A percentile compares a stretch with the other conserved stretches of the same genome.
These are phyloP conservation scores for Bellardia bayeri DNA, from an alignment of 2,888 invertebrate species.

Conservation along the genomic window DNA sequence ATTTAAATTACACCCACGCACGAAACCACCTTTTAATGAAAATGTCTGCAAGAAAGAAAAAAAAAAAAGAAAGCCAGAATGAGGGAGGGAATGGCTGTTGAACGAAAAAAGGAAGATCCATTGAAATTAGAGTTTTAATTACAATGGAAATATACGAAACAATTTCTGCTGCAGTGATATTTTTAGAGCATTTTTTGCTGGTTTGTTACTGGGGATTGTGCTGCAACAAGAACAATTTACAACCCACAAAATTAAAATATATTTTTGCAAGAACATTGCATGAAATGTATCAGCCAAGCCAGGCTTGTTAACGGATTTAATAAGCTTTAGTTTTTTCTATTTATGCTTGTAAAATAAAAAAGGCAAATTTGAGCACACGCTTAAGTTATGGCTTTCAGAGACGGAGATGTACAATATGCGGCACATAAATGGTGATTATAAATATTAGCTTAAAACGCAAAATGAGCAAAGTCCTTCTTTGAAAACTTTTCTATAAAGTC, in stretches of 20 bases:
- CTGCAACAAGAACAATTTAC: conserved; percentile 16
- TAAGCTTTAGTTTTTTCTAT: conserved; percentile 15
- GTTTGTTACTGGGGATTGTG: background rate
- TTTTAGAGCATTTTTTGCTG: conserved; percentile 27
- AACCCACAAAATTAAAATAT: conserved; percentile 49
- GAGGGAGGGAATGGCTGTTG: background rate
- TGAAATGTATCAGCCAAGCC: conserved; percentile 26
- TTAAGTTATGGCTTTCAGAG: conserved; percentile 11
- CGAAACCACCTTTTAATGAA: conserved; percentile 53
- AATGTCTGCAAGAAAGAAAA: background rate
- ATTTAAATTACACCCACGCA: conserved; percentile 71
- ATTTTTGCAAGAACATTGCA: conserved; percentile 29
- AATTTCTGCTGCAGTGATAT: conserved; percentile 29
- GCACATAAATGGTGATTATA: background rate
- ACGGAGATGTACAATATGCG: background rate
- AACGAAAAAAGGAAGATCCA: background rate
- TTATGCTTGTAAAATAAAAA: conserved; percentile 16
- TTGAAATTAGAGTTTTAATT: conserved; percentile 21
- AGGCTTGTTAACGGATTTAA: conserved; percentile 57
- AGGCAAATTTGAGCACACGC: conserved; percentile 53
- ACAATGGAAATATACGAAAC: background rate
- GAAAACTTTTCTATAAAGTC: no score
- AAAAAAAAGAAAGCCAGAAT: background rate
- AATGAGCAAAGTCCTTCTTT: no score
- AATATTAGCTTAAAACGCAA: no score